Percentiles rank a stretch among this genome's conserved stretches.
phyloP scores from a whole-genome alignment of 2,797 vertebrate genomes.

The Anguilla pacifica region DNA sequence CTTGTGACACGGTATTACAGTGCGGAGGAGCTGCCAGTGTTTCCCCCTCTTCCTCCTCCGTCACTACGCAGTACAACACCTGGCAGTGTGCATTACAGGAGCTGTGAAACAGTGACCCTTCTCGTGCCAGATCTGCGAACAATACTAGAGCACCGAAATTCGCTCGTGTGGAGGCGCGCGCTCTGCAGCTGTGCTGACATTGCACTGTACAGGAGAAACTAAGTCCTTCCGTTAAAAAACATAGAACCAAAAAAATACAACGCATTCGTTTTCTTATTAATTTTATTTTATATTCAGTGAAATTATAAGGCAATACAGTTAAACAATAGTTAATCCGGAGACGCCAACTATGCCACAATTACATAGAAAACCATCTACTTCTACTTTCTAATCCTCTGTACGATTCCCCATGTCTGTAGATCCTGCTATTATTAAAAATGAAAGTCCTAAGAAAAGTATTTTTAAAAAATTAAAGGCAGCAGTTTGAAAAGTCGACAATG shows the following conservation, averaged over 20 bases:
- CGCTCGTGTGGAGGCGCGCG: neutral
- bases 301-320: slow-evolving; percentile 24
- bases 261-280: neutral
- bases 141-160: neutral
- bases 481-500: neutral
- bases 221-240: neutral
- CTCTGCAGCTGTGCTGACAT: neutral
- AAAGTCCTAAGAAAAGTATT: neutral
- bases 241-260: neutral
- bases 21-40: neutral
- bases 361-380: slow-evolving; percentile 33
- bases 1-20: neutral
- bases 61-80: neutral
- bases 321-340: neutral
- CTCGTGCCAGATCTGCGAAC: neutral
- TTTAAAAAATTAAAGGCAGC: neutral
- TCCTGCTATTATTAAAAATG: slow-evolving; percentile 16
- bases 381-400: slow-evolving; percentile 3
- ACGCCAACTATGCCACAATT: slow-evolving; percentile 14
- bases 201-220: neutral
- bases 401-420: slow-evolving; percentile 7
- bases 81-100: neutral
- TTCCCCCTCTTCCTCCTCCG: too few relatives aligned
- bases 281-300: slow-evolving; percentile 35
- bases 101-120: neutral